Evolutionary conservation across 2,888 invertebrate genomes (phyloP), one percentile per base, ranked within the genome.

Genomic region (Smittia aterrima): DNA sequence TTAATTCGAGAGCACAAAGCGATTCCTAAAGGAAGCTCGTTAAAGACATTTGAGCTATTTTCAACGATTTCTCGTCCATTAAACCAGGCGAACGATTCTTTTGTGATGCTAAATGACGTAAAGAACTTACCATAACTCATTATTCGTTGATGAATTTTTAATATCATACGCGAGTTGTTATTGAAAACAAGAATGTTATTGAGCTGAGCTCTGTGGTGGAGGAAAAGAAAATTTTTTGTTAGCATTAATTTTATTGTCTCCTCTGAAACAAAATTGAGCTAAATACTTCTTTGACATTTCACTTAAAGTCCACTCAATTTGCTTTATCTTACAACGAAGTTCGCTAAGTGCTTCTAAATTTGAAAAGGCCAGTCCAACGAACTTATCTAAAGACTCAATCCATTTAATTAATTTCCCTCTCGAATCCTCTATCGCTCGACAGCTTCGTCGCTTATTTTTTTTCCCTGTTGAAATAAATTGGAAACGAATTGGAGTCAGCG

Each of bases 401-500:
- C 3, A 22, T 22, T 58, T 58, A 58, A 58, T 58, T 58, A 58
- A 58, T 58, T 58, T 58, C 3, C 2, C 22, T 58, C 22, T 58
- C 20, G 22, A 18, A 22, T 7, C 20, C 18, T 22, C 20, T 58
- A 58, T 22, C 58, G 18, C 58, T n/a, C 16, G 47, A 47, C 47
- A 47, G 47, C 47, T 47, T 11, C 2, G 47, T 58, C 58, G 18
- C 58, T 18, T 18, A 18, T 2, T 58, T 4, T 58, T 27, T 58
- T 18, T 25, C 25, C 27, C 64, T 64, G 25, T 64, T 25, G 64
- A 68, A 70, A 53, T 53, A 70, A 70, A 70, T 70, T 54, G 70
- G 41, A 70, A 70, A 70, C 53, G 70, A 70, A 70, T 70, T 70
- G 70, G 70, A 70, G 22, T 70, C 32, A 54, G 53, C 70, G 47